Evolutionary conservation across 1,140 invertebrate species (phyloP), one percentile per base, ranked within the genome.

Genomic region (Ceratina japonica): DNA sequence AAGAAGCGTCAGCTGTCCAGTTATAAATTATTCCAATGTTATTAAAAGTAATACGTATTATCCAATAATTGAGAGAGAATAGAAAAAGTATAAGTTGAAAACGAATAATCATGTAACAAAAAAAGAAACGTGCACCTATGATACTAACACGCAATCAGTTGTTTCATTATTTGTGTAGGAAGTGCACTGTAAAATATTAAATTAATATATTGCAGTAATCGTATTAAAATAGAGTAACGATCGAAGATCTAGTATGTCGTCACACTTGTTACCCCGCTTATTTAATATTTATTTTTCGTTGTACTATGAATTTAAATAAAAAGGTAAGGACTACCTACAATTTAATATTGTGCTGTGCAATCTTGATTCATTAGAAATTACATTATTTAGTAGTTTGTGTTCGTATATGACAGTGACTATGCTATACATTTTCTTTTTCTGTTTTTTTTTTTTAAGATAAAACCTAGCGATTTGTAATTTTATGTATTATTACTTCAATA

Each of bases 11-110:
- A 73, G 72, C 85, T 81, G 73, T 83, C 79, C 70, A 76, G 54
- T 78, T 68, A 79, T 79, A 81, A 87, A 87, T 80, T 84, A 87
- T 87, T 87, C 63, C n/a, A 51, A 71, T 75, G 76, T 87, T 85
- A 77, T 63, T 72, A 56, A 71, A 79, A 85, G 79, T 65, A 58
- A 70, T 77, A 58, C 64, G 54, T 79, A 82, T 83, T 85, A 83
- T 70, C 74, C 51, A 58, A 52, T 80, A 74, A n/a, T 77, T 81
- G 15, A n/a, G 18, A n/a, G 18, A 24, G 13, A 65, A 66, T 69
- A 71, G 52, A 51, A 64, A 52, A 69, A 80, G 37, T 37, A 59
- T 79, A 80, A 59, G 52, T 62, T 73, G 59, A n/a, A 54, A 70
- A 71, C 65, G 70, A 44, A 66, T 71, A 20, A 37, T 52, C 3